These are phyloP conservation scores for Ridgeia piscesae DNA, from an alignment of 1,140 invertebrate genomes.

Conservation along the genomic window DNA sequence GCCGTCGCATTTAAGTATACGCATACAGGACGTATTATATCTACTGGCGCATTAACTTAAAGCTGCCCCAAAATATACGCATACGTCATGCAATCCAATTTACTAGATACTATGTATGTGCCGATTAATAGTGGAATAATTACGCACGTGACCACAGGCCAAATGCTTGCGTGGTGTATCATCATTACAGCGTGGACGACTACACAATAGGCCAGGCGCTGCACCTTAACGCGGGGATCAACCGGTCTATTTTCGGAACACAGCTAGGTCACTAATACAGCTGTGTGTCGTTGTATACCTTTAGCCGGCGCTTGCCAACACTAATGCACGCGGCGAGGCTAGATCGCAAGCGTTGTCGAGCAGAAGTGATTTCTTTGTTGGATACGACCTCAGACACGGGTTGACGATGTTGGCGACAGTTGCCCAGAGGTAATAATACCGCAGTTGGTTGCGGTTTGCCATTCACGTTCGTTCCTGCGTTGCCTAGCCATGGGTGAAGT, in stretches of 20 bases:
- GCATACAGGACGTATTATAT: background rate
- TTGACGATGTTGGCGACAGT: background rate
- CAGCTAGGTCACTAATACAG: background rate
- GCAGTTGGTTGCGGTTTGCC: background rate
- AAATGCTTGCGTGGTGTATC: background rate
- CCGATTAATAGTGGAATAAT: background rate
- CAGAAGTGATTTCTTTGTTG: background rate
- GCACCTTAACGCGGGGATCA: background rate
- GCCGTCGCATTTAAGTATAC: background rate
- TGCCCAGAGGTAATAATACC: background rate
- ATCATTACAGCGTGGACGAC: too few relatives aligned
- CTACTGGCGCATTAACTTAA: background rate
- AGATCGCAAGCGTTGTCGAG: background rate
- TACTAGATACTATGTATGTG: background rate
- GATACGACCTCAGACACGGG: background rate
- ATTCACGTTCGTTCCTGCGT: background rate
- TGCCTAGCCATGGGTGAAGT: background rate
- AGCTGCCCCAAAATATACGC: background rate
- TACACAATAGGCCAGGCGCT: too few relatives aligned
- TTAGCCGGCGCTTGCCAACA: background rate
- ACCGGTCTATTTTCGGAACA: background rate
- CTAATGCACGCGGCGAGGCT: background rate
- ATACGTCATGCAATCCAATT: background rate
- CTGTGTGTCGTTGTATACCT: background rate
- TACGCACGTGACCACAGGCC: background rate